Evolutionary conservation across 1,140 invertebrate genomes (phyloP).

Genomic region (Telenomus remus): DNA sequence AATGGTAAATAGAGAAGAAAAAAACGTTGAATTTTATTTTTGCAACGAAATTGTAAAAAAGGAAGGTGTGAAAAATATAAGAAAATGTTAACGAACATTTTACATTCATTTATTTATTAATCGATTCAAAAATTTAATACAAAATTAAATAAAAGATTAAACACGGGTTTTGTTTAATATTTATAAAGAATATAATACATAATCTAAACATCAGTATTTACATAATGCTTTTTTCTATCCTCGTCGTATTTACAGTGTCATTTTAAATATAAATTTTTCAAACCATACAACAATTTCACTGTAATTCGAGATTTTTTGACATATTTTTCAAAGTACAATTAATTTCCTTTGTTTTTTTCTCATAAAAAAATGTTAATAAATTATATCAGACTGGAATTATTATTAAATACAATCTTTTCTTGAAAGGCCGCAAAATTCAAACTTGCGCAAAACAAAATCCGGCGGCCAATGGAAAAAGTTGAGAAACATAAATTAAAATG

Average conservation of each 20-base stretch:
- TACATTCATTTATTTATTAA: slow-evolving; percentile 52
- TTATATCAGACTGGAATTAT: background rate
- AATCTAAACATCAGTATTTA: slow-evolving; percentile 58
- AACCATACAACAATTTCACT: slow-evolving; percentile 51
- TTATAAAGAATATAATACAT: slow-evolving; percentile 61
- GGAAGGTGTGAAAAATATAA: background rate
- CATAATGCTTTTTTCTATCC: slow-evolving; percentile 53
- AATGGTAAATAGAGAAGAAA: too few relatives aligned
- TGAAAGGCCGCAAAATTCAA: too few relatives aligned
- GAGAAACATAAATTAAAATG: too few relatives aligned
- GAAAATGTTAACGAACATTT: background rate
- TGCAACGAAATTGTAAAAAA: background rate
- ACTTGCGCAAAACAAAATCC: too few relatives aligned
- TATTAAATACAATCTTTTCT: too few relatives aligned
- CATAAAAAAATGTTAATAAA: too few relatives aligned
- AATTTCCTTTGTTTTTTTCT: slow-evolving; percentile 1
- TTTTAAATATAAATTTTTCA: slow-evolving; percentile 53
- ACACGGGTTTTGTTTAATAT: slow-evolving; percentile 48
- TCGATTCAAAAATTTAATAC: slow-evolving; percentile 53
- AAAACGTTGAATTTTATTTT: too few relatives aligned
- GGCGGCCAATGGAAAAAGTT: too few relatives aligned
- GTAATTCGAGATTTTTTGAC: slow-evolving; percentile 33
- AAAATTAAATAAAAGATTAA: slow-evolving; percentile 61
- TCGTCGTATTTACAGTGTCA: slow-evolving; percentile 53
- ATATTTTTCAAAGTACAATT: background rate